Evolutionary conservation across 2,113 vertebrate genomes (phyloP).

Genomic region (Oncorhynchus tshawytscha): DNA sequence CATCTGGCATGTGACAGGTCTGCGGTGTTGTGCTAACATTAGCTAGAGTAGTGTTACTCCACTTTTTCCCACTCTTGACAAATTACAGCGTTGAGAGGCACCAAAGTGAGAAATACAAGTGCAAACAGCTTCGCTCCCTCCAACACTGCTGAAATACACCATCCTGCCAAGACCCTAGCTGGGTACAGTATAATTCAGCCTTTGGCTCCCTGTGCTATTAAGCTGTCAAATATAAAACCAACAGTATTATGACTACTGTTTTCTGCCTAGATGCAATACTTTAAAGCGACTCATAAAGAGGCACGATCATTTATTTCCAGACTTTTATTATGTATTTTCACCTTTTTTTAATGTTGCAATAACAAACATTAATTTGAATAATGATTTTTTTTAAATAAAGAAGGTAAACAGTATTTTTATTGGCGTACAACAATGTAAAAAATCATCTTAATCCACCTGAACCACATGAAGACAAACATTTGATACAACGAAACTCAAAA

Average conservation of each 20-base stretch:
- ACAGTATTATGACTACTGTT: slow-evolving; percentile 10
- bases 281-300: background rate
- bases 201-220: slow-evolving; percentile 11
- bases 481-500: background rate
- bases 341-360: background rate
- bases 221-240: slow-evolving; percentile 17
- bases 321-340: background rate
- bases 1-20: background rate
- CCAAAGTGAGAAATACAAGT: slow-evolving; percentile 2
- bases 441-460: background rate
- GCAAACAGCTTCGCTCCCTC: slow-evolving; percentile 5
- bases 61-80: background rate
- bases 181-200: slow-evolving; percentile 10
- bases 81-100: slow-evolving; percentile 14
- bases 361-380: background rate
- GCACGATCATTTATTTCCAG: background rate
- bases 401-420: background rate
- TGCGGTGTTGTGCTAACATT: background rate
- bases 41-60: slow-evolving; percentile 1
- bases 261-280: slow-evolving; percentile 4
- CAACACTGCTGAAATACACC: slow-evolving; percentile 1
- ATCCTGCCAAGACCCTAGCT: slow-evolving; percentile 7
- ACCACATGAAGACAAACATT: background rate
- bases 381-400: background rate
- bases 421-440: background rate